Evolutionary conservation across 2,113 vertebrate genomes (phyloP), one percentile per base, ranked within the genome.

Genomic region (Carassius auratus): DNA sequence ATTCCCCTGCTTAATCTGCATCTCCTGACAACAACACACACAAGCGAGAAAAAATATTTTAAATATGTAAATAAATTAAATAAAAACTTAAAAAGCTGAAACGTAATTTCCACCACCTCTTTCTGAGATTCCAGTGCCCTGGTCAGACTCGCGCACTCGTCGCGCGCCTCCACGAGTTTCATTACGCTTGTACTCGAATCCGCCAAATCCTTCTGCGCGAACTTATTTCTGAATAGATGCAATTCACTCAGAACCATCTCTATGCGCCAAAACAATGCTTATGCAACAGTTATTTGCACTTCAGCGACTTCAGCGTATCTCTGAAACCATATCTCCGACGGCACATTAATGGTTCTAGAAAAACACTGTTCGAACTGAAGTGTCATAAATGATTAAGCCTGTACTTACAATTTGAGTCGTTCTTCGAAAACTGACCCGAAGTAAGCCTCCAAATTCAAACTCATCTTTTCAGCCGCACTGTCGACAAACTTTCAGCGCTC

Each of bases 91-190:
- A 45, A 45, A 2, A 9, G 8, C 45, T 15, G 14, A 52, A 52
- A 52, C 3, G 14, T 15, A 5, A 5, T 17, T 45, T 68, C 17
- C 64, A 71, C 89, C 81, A 97, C 97, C 95, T 95, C 88, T 85
- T 86, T 92, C 85, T 90, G 91, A 19, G 81, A 88, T 62, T 30
- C 76, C 59, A 95, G 90, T 0, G 3, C 30, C 66, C 0, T 73
- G 21, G 94, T 90, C 1, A 88, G 89, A 1, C 90, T 89, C 0
- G 2, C 57, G 62, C 90, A 36, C 83, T 97, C 93, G 36, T 38
- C 77, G 5, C 86, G 93, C 89, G 94, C 96, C 79, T 93, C 92
- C 89, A 96, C 83, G 36, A 96, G 77, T 0, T 69, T 75, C 0
- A 69, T 76, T 15, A 8, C 73, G 12, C 4, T 76, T 76, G n/a